Conservation (phyloP, 2,113 vertebrate genomes). For the Regulus satrapa region DNA sequence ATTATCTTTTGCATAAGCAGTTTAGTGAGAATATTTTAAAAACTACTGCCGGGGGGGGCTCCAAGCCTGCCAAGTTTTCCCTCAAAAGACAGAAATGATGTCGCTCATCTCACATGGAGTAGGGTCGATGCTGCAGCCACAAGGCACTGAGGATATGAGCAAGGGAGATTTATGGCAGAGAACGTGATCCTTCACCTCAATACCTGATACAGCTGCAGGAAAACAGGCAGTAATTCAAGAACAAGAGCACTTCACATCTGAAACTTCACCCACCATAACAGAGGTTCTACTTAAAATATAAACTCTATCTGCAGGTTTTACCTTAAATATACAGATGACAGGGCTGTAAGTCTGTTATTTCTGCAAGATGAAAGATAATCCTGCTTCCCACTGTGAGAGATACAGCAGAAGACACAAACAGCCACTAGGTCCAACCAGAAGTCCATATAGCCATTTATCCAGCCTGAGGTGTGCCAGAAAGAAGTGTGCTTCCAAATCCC, state of each 20-base stretch:
- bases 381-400: background rate
- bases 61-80: background rate
- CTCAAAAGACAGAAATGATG: background rate
- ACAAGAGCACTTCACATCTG: background rate
- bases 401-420: background rate
- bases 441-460: background rate
- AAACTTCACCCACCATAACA: background rate
- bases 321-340: background rate
- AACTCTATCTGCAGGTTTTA: background rate
- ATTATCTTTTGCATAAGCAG: background rate
- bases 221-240: background rate
- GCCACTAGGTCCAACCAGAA: background rate
- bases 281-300: background rate
- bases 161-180: background rate
- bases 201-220: background rate
- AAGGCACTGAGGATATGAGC: background rate
- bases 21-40: background rate
- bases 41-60: background rate
- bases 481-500: background rate
- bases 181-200: background rate
- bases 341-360: background rate
- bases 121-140: background rate
- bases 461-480: background rate
- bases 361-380: background rate
- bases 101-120: accelerated